Conservation (phyloP, 2,888 invertebrate genomes). For the Melieria picta region DNA sequence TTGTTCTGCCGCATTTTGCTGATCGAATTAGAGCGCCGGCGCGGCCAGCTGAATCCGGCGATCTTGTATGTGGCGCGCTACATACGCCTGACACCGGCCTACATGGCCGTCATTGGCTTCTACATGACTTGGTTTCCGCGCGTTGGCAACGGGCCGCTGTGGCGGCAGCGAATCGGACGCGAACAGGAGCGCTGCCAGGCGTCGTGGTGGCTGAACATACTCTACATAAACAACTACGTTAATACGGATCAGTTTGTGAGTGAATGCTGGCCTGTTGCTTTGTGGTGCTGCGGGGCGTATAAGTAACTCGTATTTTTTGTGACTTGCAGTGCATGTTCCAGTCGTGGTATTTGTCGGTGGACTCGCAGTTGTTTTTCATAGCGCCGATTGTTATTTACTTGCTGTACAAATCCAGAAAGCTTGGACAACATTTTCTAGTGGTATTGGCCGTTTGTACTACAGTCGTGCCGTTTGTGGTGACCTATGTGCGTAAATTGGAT, state of each 20-base stretch:
- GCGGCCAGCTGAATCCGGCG: slow-evolving; percentile 72
- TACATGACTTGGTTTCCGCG: slow-evolving; percentile 78
- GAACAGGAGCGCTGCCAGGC: slow-evolving; percentile 71
- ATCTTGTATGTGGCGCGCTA: slow-evolving; percentile 74
- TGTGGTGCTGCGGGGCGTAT: background rate
- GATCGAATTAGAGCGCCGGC: slow-evolving; percentile 74
- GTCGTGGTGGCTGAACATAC: slow-evolving; percentile 80
- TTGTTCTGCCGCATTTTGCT: slow-evolving; percentile 75
- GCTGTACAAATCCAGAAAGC: slow-evolving; percentile 73
- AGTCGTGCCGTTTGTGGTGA: slow-evolving; percentile 70
- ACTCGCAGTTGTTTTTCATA: slow-evolving; percentile 74
- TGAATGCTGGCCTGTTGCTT: background rate
- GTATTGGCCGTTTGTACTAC: slow-evolving; percentile 68
- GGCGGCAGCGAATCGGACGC: slow-evolving; percentile 72
- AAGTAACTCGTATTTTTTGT: slow-evolving; percentile 10
- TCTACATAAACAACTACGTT: slow-evolving; percentile 80
- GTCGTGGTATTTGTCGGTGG: slow-evolving; percentile 71
- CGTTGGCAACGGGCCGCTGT: slow-evolving; percentile 79
- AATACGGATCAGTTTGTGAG: slow-evolving; percentile 68
- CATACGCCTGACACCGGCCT: slow-evolving; percentile 79
- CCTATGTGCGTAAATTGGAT: slow-evolving; percentile 71
- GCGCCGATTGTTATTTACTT: slow-evolving; percentile 75
- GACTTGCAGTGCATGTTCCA: slow-evolving; percentile 69
- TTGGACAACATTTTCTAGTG: slow-evolving; percentile 70
- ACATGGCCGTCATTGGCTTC: slow-evolving; percentile 76